Evolutionary conservation across 2,888 invertebrate species (phyloP), one percentile per base, ranked within the genome.

Genomic region (Agrilus biguttatus): DNA sequence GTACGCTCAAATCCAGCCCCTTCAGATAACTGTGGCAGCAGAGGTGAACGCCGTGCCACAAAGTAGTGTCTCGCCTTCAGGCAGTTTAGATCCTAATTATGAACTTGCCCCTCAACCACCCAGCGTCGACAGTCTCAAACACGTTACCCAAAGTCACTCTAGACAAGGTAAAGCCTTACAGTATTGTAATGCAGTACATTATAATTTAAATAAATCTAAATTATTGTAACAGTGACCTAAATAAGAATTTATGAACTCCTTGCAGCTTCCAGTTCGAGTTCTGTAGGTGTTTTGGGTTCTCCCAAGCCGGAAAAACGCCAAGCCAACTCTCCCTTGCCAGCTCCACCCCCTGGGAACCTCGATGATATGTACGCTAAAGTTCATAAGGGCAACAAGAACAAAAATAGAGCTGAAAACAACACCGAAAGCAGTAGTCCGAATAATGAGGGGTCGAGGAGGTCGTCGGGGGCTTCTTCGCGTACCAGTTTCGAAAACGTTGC

Each of bases 341-440:
- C 88, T 3, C 85, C 87, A 2, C 85, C 85, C 40, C 50, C 49
- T 8, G 75, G 78, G 49, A 83, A 83, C 52, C 67, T 88, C n/a
- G 89, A 89, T 54, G 88, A 87, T 55, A 84, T 90, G 80, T 90
- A 90, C 62, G 89, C 89, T 2, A 90, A 89, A 69, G 89, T 89
- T 14, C 75, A 78, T 57, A 85, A 85, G 59, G 80, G 77, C 60
- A 51, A 38, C 35, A 41, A 36, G 42, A 47, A 40, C 46, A 49
- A 39, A 14, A 44, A 46, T 4, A 42, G 46, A 37, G 37, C 43
- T 8, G 44, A 43, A 39, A 28, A 28, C 4, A 28, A 10, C 10
- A 28, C 28, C 2, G 28, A 10, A 8, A 28, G 28, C 28, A 43
- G 41, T 8, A 44, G 44, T n/a, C 33, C 14, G 8, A 28, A 28